phyloP scores from a whole-genome alignment of 2,888 invertebrate genomes.

The Norana najaformis region DNA sequence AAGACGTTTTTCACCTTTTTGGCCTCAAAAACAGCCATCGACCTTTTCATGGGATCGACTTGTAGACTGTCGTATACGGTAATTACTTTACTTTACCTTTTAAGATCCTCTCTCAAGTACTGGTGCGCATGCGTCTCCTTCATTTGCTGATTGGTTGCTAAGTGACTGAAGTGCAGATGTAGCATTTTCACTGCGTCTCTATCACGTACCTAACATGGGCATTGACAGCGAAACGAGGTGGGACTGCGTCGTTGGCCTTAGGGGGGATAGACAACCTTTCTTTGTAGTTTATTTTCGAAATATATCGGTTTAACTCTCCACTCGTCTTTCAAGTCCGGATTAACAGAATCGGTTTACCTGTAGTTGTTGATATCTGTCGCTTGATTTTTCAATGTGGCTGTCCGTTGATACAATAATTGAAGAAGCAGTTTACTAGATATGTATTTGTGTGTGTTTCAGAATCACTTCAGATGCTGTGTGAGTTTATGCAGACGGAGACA shows the following conservation, averaged over 20 bases:
- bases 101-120: not conserved
- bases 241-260: not conserved
- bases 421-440: not conserved
- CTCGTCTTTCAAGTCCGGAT: not conserved
- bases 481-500: slow-evolving; percentile 33
- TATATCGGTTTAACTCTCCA: not conserved
- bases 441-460: slow-evolving; percentile 28
- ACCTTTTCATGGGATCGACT: not conserved
- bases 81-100: slow-evolving; percentile 13
- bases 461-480: slow-evolving; percentile 31
- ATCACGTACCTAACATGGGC: not conserved
- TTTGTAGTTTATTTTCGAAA: not conserved
- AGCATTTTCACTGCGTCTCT: not conserved
- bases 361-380: not conserved
- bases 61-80: not conserved
- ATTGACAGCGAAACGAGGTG: not conserved
- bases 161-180: not conserved
- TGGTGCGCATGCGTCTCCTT: not conserved
- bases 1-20: not conserved
- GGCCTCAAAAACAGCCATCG: not conserved
- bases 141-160: not conserved
- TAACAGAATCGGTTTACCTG: not conserved
- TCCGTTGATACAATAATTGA: not conserved
- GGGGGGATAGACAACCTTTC: not conserved
- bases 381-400: not conserved